Conservation (phyloP, 1,140 invertebrate genomes). For the Bombus polaris region DNA sequence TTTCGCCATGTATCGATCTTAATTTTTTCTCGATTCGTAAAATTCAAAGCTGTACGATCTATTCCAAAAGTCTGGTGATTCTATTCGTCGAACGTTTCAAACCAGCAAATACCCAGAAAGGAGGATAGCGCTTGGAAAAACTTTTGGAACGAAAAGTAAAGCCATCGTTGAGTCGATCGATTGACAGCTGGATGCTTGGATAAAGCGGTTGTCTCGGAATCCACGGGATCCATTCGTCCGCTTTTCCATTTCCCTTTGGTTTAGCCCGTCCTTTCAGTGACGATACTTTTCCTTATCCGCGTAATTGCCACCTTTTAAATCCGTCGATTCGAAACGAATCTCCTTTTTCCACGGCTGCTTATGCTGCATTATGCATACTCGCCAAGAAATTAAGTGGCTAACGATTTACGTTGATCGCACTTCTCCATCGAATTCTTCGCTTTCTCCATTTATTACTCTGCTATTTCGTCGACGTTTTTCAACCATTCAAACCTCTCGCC, state of each 20-base stretch:
- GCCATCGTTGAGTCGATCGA: constrained; percentile 23
- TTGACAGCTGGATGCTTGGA: constrained; percentile 50
- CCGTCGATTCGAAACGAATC: neutral
- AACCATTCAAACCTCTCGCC: neutral
- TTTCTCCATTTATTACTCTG: neutral
- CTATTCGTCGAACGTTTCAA: constrained; percentile 2
- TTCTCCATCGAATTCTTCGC: constrained; percentile 6
- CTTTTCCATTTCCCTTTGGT: constrained; percentile 6
- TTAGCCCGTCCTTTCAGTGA: constrained; percentile 23
- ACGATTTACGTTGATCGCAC: constrained; percentile 45
- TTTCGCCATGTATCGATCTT: neutral
- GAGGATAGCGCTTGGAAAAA: constrained; percentile 32
- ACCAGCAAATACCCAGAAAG: neutral
- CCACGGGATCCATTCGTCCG: constrained; percentile 54
- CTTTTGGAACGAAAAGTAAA: constrained; percentile 47
- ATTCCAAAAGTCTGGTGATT: neutral
- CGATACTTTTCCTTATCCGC: constrained; percentile 12
- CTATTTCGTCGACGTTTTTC: neutral
- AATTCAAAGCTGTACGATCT: no score
- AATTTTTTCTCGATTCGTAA: neutral
- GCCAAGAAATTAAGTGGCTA: constrained; percentile 30
- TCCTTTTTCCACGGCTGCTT: neutral
- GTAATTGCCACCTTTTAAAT: constrained; percentile 46
- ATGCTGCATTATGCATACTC: neutral
- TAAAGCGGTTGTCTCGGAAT: constrained; percentile 64